Base-by-base conservation (phyloP, 2,888 invertebrate genomes). In the Lasioglossum figueresi region DNA sequence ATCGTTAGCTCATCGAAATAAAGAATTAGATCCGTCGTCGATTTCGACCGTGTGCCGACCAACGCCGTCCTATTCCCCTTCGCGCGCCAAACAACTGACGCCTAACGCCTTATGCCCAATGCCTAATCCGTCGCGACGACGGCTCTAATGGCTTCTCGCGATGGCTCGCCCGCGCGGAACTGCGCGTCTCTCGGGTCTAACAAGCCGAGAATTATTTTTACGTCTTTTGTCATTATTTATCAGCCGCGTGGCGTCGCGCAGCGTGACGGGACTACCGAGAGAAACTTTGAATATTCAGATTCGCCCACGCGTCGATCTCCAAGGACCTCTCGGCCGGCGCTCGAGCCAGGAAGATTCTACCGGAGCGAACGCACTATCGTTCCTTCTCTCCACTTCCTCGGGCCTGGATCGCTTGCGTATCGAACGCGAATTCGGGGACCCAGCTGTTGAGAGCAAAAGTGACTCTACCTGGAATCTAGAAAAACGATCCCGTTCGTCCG, bases 241-340 rank as follows among this genome's bases (percentile, higher is more conserved):
- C 89, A 89, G 84, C 83, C 86, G 83, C 82, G 84, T 76, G 27
- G 71, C 71, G 71, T 71, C 27, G 71, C 71, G 84, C 83, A 83
- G 81, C 82, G 84, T 80, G 89, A 73, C 73, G 59, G 63, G 75
- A 76, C 80, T 80, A 84, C 85, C 88, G 56, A 87, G 87, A 88
- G 88, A 89, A 89, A 86, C 87, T 92, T 92, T 93, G 92, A 94
- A 94, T 94, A 94, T 93, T 94, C 94, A 94, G 88, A 87, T 88
- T 87, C 93, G 90, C 94, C 94, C 92, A 94, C 94, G 92, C 90
- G 78, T 71, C 73, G 83, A 76, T 81, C 76, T 70, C 80, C 90
- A 90, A 90, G 90, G 90, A 84, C 83, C 73, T 48, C 34, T 23
- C 74, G 73, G 56, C 72, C 74, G 73, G 56, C 72, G 73, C 68